Evolutionary conservation across 64 coral and sea anemone species (phyloP), one percentile per base, ranked within the genome.

Genomic region (Pachyseris speciosa): DNA sequence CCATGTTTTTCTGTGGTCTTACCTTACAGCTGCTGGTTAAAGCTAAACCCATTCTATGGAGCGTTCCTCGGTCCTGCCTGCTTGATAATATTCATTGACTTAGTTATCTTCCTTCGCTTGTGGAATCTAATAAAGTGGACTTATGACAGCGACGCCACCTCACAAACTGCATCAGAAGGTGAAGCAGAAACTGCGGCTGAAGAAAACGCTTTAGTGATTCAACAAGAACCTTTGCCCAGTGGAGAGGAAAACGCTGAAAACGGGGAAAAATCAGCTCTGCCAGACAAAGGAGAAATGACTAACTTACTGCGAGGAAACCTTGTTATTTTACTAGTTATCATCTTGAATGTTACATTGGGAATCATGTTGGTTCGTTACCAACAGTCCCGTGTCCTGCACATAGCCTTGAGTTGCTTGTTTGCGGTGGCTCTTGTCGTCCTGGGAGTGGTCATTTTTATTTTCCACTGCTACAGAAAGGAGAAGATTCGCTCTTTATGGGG

Each of bases 1-100:
- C 22, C 9, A 0, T 48, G 38, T 70, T 2, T 31, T 20, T 41
- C 37, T 51, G 63, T 89, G 27, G 73, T n/a, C n/a, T 86, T 22
- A 26, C 52, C 17, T 77, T 86, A 13, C 84, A 99, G 97, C 37
- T 99, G 97, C 65, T 99, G 94, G 97, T 58, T 99, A 12, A 95
- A 31, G 37, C 84, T 43, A 31, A 90, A 95, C 33, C 94, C 97
- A 1, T 95, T 95, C 67, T 85, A 95, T 12, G 97, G 97, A 47
- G 97, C 90, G 3, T 99, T 99, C 50, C 38, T 99, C 13, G 97
- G 97, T 42, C 97, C 97, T 26, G 94, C 90, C 9, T 95, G 97
- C 41, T 83, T 99, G 44, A 83, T 99, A 45, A 40, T 90, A n/a
- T 34, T 99, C 7, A 89, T 99, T 63, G 89, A 99, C 26, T 72